Percentiles rank a stretch among this genome's conserved stretches.
Conservation (phyloP, 2,113 vertebrate species). For the Antechinus flavipes region DNA sequence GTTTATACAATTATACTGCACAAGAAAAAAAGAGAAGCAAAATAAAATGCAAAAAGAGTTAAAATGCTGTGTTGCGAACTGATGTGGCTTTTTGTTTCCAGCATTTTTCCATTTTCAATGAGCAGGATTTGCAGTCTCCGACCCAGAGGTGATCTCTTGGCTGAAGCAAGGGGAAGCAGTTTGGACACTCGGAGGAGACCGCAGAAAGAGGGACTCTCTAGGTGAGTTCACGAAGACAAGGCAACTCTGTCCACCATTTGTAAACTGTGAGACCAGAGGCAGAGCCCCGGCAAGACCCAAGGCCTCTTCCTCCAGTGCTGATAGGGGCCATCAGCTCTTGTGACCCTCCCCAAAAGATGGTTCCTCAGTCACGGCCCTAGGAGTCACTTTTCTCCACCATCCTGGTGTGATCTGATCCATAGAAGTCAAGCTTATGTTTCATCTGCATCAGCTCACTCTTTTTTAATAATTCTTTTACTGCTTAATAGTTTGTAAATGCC, state of each 20-base stretch:
- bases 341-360: background rate
- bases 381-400: background rate
- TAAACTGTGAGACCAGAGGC: no score
- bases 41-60: no score
- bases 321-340: background rate
- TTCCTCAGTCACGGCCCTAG: no score
- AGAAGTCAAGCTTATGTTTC: background rate
- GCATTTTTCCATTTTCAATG: background rate
- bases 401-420: background rate
- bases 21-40: no score
- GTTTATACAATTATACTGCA: no score
- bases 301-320: background rate
- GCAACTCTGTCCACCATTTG: background rate
- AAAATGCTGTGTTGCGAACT: no score
- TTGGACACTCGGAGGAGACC: background rate
- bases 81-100: background rate
- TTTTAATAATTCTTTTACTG: background rate
- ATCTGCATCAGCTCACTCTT: background rate
- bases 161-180: background rate
- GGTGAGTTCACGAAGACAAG: background rate
- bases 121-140: background rate
- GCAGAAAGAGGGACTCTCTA: background rate
- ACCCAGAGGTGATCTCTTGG: background rate
- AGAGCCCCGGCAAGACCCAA: background rate
- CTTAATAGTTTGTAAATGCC: background rate